A percentile compares a stretch with the other conserved stretches of the same genome.
Evolutionary conservation across 2,888 invertebrate species (phyloP).

Genomic region (Tipula lateralis): DNA sequence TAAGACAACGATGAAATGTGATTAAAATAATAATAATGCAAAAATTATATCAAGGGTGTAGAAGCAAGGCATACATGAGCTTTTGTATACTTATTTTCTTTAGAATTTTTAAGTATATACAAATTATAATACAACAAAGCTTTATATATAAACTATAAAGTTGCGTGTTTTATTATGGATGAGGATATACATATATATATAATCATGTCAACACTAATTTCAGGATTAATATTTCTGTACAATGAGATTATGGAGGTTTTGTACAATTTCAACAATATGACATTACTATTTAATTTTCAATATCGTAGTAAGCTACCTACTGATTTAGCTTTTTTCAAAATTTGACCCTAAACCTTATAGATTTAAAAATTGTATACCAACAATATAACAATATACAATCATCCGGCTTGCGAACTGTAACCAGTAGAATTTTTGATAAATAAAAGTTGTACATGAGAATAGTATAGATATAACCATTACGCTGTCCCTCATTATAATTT

Average conservation of each 20-base stretch:
- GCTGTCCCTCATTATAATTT: too few relatives aligned
- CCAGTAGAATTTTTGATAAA: too few relatives aligned
- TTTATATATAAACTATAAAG: neutral
- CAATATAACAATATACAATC: too few relatives aligned
- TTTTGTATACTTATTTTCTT: neutral
- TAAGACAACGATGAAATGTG: neutral
- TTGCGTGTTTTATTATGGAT: slow-evolving; percentile 1
- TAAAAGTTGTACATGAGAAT: too few relatives aligned
- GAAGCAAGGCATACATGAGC: neutral
- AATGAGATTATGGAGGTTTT: neutral
- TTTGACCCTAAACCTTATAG: too few relatives aligned
- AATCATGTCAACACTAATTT: neutral
- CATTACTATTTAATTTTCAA: too few relatives aligned
- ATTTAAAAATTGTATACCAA: too few relatives aligned
- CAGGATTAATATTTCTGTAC: neutral
- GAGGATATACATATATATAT: too few relatives aligned
- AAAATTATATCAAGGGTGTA: neutral
- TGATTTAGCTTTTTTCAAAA: too few relatives aligned
- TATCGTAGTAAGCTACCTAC: too few relatives aligned
- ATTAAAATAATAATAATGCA: neutral
- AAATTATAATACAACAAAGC: neutral
- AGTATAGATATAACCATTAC: too few relatives aligned
- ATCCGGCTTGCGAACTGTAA: too few relatives aligned
- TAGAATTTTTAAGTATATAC: neutral
- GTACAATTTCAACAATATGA: neutral